Percentiles rank a stretch among this genome's conserved stretches.
phyloP scores from a whole-genome alignment of 1,140 invertebrate genomes.

The Drosophila sp. region DNA sequence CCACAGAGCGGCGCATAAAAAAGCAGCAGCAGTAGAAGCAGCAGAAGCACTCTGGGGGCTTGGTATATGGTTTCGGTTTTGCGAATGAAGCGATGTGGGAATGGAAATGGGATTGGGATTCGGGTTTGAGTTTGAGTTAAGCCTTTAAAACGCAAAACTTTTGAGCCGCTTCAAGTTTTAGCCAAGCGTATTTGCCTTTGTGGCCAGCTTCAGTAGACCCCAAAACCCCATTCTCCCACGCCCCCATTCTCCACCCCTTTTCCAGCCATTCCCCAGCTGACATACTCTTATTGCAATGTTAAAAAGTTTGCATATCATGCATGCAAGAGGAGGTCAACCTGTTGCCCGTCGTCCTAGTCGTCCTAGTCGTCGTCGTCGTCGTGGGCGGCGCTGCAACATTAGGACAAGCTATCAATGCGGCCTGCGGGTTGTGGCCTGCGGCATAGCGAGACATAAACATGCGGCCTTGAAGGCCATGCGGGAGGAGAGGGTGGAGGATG shows the following conservation, averaged over 20 bases:
- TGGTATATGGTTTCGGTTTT: constrained; percentile 47
- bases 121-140: constrained; percentile 45
- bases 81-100: constrained; percentile 15
- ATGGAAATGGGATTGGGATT: constrained; percentile 9
- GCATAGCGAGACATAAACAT: constrained; percentile 40
- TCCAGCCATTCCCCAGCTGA: constrained; percentile 40
- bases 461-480: constrained; percentile 48
- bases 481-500: not conserved
- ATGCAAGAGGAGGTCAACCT: constrained; percentile 52
- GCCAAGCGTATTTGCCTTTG: constrained; percentile 72
- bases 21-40: constrained; percentile 50
- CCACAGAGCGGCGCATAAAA: constrained; percentile 73
- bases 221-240: not conserved
- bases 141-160: constrained; percentile 79
- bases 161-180: constrained; percentile 74
- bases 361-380: constrained; percentile 25
- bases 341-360: constrained; percentile 48
- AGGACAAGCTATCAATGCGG: constrained; percentile 49
- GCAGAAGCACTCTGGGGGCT: constrained; percentile 58
- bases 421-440: constrained; percentile 23
- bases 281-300: constrained; percentile 36
- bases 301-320: constrained; percentile 58
- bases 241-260: too few species aligned
- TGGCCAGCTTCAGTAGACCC: constrained; percentile 26
- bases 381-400: constrained; percentile 23